Percentiles rank a stretch among this genome's conserved stretches.
These are phyloP conservation scores for Vandiemenella viatica DNA, from an alignment of 2,888 invertebrate species.

Conservation along the genomic window DNA sequence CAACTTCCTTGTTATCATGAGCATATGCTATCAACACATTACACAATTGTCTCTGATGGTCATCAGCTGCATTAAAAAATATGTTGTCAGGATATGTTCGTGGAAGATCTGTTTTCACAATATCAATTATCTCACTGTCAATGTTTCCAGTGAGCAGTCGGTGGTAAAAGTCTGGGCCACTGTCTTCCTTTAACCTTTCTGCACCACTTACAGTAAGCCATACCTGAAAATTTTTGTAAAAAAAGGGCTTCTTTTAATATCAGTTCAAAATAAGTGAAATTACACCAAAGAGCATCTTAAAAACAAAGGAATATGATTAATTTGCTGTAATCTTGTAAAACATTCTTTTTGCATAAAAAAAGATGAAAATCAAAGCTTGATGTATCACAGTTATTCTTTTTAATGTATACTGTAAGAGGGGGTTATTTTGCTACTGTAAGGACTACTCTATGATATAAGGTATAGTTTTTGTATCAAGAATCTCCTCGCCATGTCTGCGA, in stretches of 20 bases:
- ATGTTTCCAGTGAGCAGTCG: conserved; percentile 50
- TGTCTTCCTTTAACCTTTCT: conserved; percentile 44
- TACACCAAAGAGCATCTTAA: neutral
- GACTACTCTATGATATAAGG: too few relatives aligned
- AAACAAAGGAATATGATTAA: neutral
- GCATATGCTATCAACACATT: conserved; percentile 80
- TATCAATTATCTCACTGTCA: conserved; percentile 57
- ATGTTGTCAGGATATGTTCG: conserved; percentile 93
- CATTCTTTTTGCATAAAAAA: too few relatives aligned
- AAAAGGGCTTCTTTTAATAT: conserved; percentile 11
- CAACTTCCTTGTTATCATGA: conserved; percentile 71
- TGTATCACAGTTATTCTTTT: too few relatives aligned
- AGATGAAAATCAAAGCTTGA: too few relatives aligned
- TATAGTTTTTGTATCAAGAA: too few relatives aligned
- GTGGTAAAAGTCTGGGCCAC: conserved; percentile 29
- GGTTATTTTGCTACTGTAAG: too few relatives aligned
- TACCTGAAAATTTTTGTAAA: too few relatives aligned
- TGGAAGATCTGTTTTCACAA: conserved; percentile 77
- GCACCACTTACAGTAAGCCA: conserved; percentile 84
- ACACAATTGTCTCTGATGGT: conserved; percentile 60
- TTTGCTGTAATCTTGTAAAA: too few relatives aligned
- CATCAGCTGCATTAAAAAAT: conserved; percentile 60
- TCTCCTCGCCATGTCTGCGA: too few relatives aligned
- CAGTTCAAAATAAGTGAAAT: neutral
- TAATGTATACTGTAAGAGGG: too few relatives aligned